Evolutionary conservation across 1,140 invertebrate species (phyloP), one percentile per base, ranked within the genome.

Genomic region (Euglossa dilemma): DNA sequence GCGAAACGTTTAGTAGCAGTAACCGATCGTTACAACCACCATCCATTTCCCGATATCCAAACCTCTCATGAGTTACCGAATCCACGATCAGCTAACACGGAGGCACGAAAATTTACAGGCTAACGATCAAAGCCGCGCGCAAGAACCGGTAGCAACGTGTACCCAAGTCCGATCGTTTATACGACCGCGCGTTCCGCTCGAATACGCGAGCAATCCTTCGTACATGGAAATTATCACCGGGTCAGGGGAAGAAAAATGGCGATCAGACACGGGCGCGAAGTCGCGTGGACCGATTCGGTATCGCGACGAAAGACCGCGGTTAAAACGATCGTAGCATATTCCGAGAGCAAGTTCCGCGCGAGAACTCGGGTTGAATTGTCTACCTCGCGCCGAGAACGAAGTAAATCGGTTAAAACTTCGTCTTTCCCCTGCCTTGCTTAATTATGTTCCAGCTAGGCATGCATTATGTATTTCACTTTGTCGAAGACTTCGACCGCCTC

Each of bases 21-120:
- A 87, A 87, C 83, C 79, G 86, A 85, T 87, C 78, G 86, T 88
- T 88, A 87, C 86, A 79, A 59, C 56, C 54, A 59, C 69, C 77
- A 63, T 87, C 75, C 64, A 54, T 85, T 87, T 85, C 73, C 78
- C 83, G 63, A 87, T 87, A 85, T 76, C 73, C 79, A 63, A 25
- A 28, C 45, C 80, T 67, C 59, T 82, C 85, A 75, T 66, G 82
- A 88, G 86, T 85, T 88, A 88, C 69, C 45, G 82, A 81, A 85
- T 87, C 73, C 72, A 47, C 59, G 67, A 77, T 80, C 85, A 71
- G 75, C 76, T n/a, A 50, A 61, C 52, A 45, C 23, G 47, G 12
- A 64, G 61, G 20, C 61, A 56, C 75, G 74, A 83, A 71, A 83
- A 67, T 85, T 85, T 85, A 83, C 79, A 74, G 71, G 36, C 52